Evolutionary conservation across 2,797 vertebrate species (phyloP).

Genomic region (Chaenodraco wilsoni): DNA sequence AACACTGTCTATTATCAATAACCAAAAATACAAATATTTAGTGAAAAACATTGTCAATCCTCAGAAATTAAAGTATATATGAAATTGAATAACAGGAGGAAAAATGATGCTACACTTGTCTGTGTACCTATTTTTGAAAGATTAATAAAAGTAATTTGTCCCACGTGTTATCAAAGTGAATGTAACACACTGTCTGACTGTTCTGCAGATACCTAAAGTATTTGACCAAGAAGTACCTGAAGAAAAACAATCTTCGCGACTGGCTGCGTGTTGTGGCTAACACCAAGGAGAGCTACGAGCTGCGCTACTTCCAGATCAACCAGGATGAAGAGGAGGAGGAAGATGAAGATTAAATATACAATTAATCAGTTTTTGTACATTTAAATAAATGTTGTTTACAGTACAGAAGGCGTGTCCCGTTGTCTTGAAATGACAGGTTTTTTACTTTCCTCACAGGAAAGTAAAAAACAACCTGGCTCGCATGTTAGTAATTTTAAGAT

Average conservation of each 20-base stretch:
- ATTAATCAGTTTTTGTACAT: slow-evolving; percentile 61
- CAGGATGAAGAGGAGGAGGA: slow-evolving; percentile 97
- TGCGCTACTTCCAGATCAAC: slow-evolving; percentile 99
- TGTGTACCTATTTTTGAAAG: neutral
- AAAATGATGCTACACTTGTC: neutral
- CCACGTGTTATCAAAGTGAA: no score
- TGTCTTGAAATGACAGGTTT: neutral
- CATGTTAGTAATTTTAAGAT: no score
- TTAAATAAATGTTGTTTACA: slow-evolving; percentile 66
- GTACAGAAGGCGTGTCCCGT: slow-evolving; percentile 1
- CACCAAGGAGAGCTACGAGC: slow-evolving; percentile 96
- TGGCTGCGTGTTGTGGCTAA: slow-evolving; percentile 96
- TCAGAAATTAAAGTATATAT: neutral
- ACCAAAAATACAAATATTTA: no score
- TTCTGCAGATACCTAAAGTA: slow-evolving; percentile 92
- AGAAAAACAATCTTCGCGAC: slow-evolving; percentile 97
- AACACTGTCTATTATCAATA: no score
- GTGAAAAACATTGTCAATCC: neutral
- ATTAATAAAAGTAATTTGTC: neutral
- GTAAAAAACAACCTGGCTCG: neutral
- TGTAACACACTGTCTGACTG: neutral
- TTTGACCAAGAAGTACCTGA: slow-evolving; percentile 97
- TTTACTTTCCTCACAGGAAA: no score
- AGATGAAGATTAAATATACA: slow-evolving; percentile 87
- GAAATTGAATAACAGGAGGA: neutral